phyloP scores from a whole-genome alignment of 2,888 invertebrate species.

The Mesoligia furuncula region DNA sequence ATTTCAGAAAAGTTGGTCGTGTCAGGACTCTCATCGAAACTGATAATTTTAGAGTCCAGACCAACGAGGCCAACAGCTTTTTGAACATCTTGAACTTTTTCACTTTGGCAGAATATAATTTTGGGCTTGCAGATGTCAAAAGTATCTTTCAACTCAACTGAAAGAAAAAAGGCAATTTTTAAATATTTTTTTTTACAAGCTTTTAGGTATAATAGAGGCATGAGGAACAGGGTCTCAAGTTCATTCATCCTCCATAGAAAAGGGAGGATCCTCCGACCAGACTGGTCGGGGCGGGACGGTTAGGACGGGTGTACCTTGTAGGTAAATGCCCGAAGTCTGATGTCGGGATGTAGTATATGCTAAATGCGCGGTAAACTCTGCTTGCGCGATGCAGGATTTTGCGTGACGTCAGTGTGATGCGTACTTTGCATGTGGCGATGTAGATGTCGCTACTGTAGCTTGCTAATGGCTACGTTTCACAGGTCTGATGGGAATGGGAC shows the following conservation, averaged over 20 bases:
- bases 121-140: constrained; percentile 71
- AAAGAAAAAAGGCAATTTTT: constrained; percentile 36
- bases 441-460: background rate
- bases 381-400: no score
- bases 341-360: no score
- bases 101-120: constrained; percentile 75
- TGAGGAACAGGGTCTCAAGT: background rate
- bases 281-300: no score
- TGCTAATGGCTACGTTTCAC: background rate
- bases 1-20: constrained; percentile 67
- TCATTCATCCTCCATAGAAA: no score
- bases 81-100: constrained; percentile 68
- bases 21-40: constrained; percentile 70
- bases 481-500: background rate
- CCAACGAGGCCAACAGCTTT: constrained; percentile 61
- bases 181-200: no score
- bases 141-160: constrained; percentile 71
- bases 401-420: no score
- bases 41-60: constrained; percentile 69
- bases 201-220: background rate
- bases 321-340: no score
- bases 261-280: background rate
- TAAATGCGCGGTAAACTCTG: no score
- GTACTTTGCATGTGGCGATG: no score
- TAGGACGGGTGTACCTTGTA: no score